These are phyloP conservation scores for Chloropsis hardwickii DNA, from an alignment of 2,113 vertebrate genomes.

Conservation along the genomic window DNA sequence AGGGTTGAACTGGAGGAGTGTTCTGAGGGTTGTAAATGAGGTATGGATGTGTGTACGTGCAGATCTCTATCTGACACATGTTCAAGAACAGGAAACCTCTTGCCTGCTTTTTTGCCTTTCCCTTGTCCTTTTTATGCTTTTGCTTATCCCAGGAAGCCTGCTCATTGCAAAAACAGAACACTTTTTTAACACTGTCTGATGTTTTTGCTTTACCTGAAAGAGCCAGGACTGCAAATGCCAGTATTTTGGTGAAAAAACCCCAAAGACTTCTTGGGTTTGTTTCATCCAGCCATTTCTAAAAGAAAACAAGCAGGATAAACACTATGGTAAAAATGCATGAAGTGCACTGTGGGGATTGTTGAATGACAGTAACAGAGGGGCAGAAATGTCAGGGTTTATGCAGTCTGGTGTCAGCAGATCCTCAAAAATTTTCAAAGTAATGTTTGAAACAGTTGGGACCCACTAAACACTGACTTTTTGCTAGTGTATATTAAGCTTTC, in stretches of 20 bases:
- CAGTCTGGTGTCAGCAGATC: background rate
- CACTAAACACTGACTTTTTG: background rate
- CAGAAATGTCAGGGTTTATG: background rate
- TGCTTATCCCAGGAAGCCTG: conserved; percentile 5
- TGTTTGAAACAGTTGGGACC: background rate
- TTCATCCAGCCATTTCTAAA: background rate
- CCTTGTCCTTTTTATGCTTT: background rate
- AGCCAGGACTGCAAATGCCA: background rate
- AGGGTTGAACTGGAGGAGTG: background rate
- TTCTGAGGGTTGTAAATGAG: conserved; percentile 25
- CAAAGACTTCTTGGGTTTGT: background rate
- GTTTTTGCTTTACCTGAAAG: conserved; percentile 34
- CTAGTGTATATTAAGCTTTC: background rate
- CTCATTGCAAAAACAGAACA: background rate
- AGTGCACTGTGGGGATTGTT: background rate
- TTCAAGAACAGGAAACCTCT: conserved; percentile 1
- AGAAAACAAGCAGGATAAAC: conserved; percentile 15
- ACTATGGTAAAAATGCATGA: background rate
- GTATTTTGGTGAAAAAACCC: background rate
- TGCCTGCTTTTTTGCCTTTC: background rate
- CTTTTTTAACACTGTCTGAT: background rate
- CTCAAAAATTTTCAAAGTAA: background rate
- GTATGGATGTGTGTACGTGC: background rate
- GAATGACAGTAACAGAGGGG: background rate
- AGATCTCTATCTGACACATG: conserved; percentile 24